Conservation (phyloP, 2,888 invertebrate genomes). For the Camponotus fellah region DNA sequence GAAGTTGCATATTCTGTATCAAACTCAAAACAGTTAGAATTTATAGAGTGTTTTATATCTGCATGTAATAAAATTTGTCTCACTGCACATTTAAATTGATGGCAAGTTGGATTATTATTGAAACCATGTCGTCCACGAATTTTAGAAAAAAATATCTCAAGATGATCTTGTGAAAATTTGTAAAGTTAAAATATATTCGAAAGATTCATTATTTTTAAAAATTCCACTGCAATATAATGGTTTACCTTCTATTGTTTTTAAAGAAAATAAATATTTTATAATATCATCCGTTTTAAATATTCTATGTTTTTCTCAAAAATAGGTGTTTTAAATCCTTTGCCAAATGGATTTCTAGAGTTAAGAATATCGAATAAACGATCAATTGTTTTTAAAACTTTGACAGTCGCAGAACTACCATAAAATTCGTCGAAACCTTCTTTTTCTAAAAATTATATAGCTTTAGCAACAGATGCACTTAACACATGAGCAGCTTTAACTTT, state of each 20-base stretch:
- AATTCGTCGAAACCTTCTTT: background rate
- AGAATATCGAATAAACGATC: background rate
- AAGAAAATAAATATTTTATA: constrained; percentile 3
- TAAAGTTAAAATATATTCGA: too few species aligned
- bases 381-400: background rate
- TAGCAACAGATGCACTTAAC: background rate
- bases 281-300: background rate
- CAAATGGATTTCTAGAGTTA: constrained; percentile 13
- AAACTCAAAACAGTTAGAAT: too few species aligned
- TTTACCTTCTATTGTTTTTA: background rate
- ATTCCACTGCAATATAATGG: background rate
- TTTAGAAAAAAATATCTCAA: too few species aligned
- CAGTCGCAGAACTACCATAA: background rate
- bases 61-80: background rate
- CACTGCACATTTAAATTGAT: background rate
- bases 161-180: too few species aligned
- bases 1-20: too few species aligned
- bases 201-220: background rate
- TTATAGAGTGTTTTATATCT: too few species aligned
- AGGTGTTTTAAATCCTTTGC: background rate
- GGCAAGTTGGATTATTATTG: background rate
- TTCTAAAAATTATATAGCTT: background rate
- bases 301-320: background rate
- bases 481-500: constrained; percentile 21
- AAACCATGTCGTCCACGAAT: background rate